Percentiles rank a stretch among this genome's conserved stretches.
phyloP scores from a whole-genome alignment of 2,888 invertebrate species.

The Crematogaster levior region DNA sequence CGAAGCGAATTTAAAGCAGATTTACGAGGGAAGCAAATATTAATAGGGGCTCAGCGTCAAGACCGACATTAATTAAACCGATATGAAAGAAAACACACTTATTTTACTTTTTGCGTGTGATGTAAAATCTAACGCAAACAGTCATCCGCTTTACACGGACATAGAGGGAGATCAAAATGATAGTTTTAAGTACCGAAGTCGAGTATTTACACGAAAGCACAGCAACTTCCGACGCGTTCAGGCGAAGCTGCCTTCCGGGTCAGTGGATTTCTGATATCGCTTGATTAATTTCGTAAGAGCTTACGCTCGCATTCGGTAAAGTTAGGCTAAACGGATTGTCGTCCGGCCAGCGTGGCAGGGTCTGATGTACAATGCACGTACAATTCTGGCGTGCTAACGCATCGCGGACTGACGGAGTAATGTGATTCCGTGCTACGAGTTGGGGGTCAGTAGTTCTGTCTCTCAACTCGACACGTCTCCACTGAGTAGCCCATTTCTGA shows the following conservation, averaged over 20 bases:
- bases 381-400: constrained; percentile 79
- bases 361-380: constrained; percentile 80
- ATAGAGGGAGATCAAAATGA: constrained; percentile 9
- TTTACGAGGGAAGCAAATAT: constrained; percentile 48
- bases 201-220: constrained; percentile 37
- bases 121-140: constrained; percentile 34
- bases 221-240: constrained; percentile 35
- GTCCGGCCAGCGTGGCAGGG: constrained; percentile 70
- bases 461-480: constrained; percentile 75
- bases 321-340: constrained; percentile 84
- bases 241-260: constrained; percentile 30
- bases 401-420: constrained; percentile 79
- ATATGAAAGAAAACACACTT: constrained; percentile 38
- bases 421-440: constrained; percentile 78
- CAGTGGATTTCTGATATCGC: constrained; percentile 55
- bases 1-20: constrained; percentile 36
- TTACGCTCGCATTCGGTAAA: constrained; percentile 72
- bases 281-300: constrained; percentile 74
- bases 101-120: constrained; percentile 40
- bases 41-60: constrained; percentile 47
- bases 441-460: constrained; percentile 72
- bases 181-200: constrained; percentile 42
- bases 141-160: neutral
- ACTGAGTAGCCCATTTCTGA: constrained; percentile 67
- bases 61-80: constrained; percentile 53